phyloP scores from a whole-genome alignment of 2,797 vertebrate species.

The Phalanger gymnotis region DNA sequence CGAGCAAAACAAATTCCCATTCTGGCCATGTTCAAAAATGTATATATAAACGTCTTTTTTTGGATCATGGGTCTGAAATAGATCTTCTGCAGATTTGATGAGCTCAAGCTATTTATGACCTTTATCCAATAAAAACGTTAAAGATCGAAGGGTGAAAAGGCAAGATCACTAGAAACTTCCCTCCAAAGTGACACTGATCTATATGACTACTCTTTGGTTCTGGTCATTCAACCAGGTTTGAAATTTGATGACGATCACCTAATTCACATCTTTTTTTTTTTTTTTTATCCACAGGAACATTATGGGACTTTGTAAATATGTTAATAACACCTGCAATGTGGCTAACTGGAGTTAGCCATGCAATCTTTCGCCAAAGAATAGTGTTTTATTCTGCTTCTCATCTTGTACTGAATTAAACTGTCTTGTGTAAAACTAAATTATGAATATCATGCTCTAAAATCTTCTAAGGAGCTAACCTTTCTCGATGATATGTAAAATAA shows the following conservation, averaged over 20 bases:
- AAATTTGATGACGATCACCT: neutral
- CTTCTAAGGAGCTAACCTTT: constrained; percentile 16
- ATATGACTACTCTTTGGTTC: neutral
- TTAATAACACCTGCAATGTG: neutral
- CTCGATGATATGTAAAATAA: neutral
- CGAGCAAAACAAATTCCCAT: neutral
- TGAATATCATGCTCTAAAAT: neutral
- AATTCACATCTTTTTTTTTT: neutral
- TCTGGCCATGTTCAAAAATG: neutral
- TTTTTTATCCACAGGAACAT: neutral
- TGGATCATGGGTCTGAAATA: neutral
- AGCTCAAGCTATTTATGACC: neutral
- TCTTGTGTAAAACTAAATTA: constrained; percentile 1
- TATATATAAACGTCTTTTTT: neutral
- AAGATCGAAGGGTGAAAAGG: neutral
- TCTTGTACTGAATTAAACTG: neutral
- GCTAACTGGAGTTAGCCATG: neutral
- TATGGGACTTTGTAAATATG: neutral
- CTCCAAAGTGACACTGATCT: neutral
- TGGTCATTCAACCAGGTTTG: neutral
- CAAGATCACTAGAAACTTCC: neutral
- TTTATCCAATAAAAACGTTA: neutral
- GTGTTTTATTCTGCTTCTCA: neutral
- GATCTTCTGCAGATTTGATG: neutral
- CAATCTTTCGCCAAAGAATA: neutral